A percentile compares a stretch with the other conserved stretches of the same genome.
Conservation (phyloP, 2,888 invertebrate genomes). For the Oscheius sp. region DNA sequence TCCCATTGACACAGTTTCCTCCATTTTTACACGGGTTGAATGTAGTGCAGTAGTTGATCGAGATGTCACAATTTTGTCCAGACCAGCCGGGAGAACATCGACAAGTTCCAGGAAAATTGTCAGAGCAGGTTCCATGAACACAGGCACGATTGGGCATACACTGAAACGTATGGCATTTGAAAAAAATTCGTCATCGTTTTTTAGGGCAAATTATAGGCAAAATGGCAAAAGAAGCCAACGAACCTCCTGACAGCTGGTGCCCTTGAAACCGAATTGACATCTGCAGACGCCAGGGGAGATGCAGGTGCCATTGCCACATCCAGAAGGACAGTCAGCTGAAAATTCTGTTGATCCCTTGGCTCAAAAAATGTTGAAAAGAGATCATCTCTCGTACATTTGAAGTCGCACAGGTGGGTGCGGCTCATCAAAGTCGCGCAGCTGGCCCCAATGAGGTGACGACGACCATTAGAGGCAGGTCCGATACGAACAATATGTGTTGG, state of each 20-base stretch:
- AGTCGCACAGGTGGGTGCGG: slow-evolving; percentile 29
- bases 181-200: background rate
- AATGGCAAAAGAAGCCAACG: slow-evolving; percentile 8
- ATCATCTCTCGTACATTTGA: background rate
- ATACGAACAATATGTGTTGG: slow-evolving; percentile 23
- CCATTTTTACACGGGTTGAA: slow-evolving; percentile 26
- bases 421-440: slow-evolving; percentile 26
- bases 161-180: background rate
- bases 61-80: slow-evolving; percentile 19
- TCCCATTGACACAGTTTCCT: slow-evolving; percentile 22
- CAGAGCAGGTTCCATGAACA: slow-evolving; percentile 17
- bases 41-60: slow-evolving; percentile 17
- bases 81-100: slow-evolving; percentile 8
- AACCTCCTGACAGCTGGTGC: slow-evolving; percentile 20
- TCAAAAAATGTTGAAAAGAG: background rate
- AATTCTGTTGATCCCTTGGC: slow-evolving; percentile 3
- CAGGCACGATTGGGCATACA: slow-evolving; percentile 20
- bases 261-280: slow-evolving; percentile 24
- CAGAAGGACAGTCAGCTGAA: slow-evolving; percentile 27
- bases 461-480: slow-evolving; percentile 21
- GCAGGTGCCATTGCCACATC: slow-evolving; percentile 31
- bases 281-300: slow-evolving; percentile 18
- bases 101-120: slow-evolving; percentile 24
- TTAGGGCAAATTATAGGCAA: background rate
- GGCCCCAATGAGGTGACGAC: slow-evolving; percentile 29